Base-by-base conservation (phyloP, 2,888 invertebrate genomes). In the Meganola albula region DNA sequence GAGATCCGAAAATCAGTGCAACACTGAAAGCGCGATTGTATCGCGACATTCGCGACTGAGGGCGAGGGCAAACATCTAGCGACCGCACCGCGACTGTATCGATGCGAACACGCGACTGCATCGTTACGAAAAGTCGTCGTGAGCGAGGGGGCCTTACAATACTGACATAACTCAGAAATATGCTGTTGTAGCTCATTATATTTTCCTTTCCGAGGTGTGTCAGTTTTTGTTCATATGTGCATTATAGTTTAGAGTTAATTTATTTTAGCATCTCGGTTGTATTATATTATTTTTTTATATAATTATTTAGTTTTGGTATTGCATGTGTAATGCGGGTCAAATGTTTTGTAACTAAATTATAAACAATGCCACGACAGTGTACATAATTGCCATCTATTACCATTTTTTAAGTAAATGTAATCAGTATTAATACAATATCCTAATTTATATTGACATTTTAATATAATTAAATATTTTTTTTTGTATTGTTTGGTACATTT, bases 371-470 rank as follows among this genome's bases (percentile, higher is more conserved):
- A 72, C 69, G 53, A 59, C 42, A 36, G 40, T 82, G 82, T 83
- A 82, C 68, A 83, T 83, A 78, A 48, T 46, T 54, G 75, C 78
- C 79, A 80, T 79, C 69, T 67, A 64, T 68, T 79, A 80, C 74
- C 71, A 76, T 82, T 64, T 67, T 62, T 56, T 58, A 71, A 68
- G 68, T 74, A 72, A 74, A 59, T 76, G 57, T 82, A 77, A 84
- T 82, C 83, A 84, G 83, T 84, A 84, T 84, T 84, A 84, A 80
- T 74, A 70, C 66, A 71, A 75, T 76, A 73, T 72, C 58, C 58
- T 79, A 74, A 77, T 74, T 79, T 79, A 76, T 77, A 60, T 66
- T 46, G 58, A 65, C 47, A 50, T 60, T 55, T 48, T 59, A 51
- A 58, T 53, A 49, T 53, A 44, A 53, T n/a, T 52, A 34, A 39